Conservation (phyloP, 1,140 invertebrate genomes). For the Brachionus angularis region DNA sequence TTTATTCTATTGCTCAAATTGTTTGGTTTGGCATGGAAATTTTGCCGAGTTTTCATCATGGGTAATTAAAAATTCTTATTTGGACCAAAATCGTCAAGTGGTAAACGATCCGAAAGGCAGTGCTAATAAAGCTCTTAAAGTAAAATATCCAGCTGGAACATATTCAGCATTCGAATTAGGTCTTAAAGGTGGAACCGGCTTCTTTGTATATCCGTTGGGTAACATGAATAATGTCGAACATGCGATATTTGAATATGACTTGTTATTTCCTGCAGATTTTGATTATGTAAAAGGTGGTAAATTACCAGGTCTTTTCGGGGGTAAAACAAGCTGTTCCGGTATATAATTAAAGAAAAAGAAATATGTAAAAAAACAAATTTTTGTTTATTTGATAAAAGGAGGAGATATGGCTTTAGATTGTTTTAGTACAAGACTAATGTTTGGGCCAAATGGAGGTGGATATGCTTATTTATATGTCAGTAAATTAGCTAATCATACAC, state of each 20-base stretch:
- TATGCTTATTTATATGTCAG: conserved; percentile 31
- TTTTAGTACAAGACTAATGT: conserved; percentile 22
- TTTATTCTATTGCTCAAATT: too few relatives aligned
- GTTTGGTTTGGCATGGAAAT: neutral
- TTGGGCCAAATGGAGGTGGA: conserved; percentile 13
- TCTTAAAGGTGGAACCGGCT: conserved; percentile 29
- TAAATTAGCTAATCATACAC: conserved; percentile 12
- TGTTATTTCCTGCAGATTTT: conserved; percentile 2
- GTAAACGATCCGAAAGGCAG: conserved; percentile 29
- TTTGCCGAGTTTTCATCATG: conserved; percentile 7
- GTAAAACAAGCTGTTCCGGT: conserved; percentile 7
- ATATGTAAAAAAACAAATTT: too few relatives aligned
- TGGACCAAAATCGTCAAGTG: neutral
- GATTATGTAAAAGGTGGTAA: conserved; percentile 28
- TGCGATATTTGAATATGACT: conserved; percentile 7
- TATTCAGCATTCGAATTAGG: conserved; percentile 3
- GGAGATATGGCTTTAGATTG: conserved; percentile 31
- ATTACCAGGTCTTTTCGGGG: conserved; percentile 8
- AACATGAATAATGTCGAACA: conserved; percentile 10
- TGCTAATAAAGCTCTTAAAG: conserved; percentile 15
- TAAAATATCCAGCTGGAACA: conserved; percentile 19
- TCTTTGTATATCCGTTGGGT: conserved; percentile 27
- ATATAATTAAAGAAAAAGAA: too few relatives aligned
- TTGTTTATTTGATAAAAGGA: too few relatives aligned
- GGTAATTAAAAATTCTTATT: neutral